A percentile compares a stretch with the other conserved stretches of the same genome.
Conservation (phyloP, 1,140 invertebrate genomes). For the Catajapyx aquilonaris region DNA sequence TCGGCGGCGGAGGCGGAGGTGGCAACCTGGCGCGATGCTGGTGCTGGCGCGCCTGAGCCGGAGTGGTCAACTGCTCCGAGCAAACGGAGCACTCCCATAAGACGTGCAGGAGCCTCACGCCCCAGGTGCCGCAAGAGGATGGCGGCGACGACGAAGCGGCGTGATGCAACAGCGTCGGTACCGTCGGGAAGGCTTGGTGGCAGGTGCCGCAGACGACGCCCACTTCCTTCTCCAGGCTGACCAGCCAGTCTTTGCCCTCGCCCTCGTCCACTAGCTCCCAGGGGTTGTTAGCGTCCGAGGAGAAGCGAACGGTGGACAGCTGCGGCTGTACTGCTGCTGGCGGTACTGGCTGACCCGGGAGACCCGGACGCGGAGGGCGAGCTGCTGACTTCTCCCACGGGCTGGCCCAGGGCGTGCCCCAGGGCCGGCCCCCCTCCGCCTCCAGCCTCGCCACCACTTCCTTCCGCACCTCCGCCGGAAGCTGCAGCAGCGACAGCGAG, state of each 20-base stretch:
- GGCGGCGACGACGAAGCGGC: slow-evolving; percentile 39
- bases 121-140: slow-evolving; percentile 37
- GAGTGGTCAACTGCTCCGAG: slow-evolving; percentile 33
- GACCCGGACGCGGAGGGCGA: slow-evolving; percentile 21
- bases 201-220: slow-evolving; percentile 72
- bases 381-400: neutral
- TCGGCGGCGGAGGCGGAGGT: slow-evolving; percentile 16
- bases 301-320: slow-evolving; percentile 22
- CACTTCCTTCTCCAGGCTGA: slow-evolving; percentile 48
- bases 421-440: neutral
- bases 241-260: slow-evolving; percentile 18
- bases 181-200: slow-evolving; percentile 53
- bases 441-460: neutral
- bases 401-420: slow-evolving; percentile 10
- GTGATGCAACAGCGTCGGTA: slow-evolving; percentile 45
- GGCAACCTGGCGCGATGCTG: slow-evolving; percentile 12
- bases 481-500: neutral
- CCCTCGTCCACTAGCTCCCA: slow-evolving; percentile 18
- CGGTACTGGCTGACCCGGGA: slow-evolving; percentile 24
- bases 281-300: slow-evolving; percentile 19
- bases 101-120: slow-evolving; percentile 22
- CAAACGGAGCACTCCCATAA: slow-evolving; percentile 49
- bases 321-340: slow-evolving; percentile 19
- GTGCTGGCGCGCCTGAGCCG: slow-evolving; percentile 17
- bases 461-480: neutral